These are phyloP conservation scores for Nemopilema nomurai DNA, from an alignment of 30 jellyfish, hydroid and myxozoan genomes.

Conservation along the genomic window DNA sequence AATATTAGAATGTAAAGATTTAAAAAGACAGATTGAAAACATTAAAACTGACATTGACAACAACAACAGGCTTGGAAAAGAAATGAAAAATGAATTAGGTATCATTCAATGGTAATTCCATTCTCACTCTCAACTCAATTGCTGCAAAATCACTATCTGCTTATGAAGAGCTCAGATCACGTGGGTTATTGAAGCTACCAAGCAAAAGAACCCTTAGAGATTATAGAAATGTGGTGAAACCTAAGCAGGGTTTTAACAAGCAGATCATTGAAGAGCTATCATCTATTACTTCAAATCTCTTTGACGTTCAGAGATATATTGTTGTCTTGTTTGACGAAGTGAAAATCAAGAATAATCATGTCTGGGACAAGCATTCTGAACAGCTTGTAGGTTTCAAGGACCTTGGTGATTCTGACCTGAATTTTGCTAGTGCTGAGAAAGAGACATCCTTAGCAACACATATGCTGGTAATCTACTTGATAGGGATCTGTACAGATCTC, in stretches of 20 bases:
- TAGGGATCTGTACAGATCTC: constrained; percentile 47
- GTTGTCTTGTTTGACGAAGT: constrained; percentile 44
- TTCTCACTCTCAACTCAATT: constrained; percentile 28
- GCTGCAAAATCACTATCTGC: constrained; percentile 64
- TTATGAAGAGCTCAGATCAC: constrained; percentile 49
- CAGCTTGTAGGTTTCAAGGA: constrained; percentile 69
- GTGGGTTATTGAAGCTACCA: constrained; percentile 49
- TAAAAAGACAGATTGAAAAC: constrained; percentile 51
- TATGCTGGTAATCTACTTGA: constrained; percentile 66
- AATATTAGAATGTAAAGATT: constrained; percentile 38
- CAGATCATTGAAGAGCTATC: constrained; percentile 48
- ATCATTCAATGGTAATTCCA: constrained; percentile 47
- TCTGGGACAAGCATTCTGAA: constrained; percentile 66
- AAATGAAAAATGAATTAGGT: constrained; percentile 15
- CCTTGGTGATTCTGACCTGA: constrained; percentile 72
- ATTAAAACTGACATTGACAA: constrained; percentile 59
- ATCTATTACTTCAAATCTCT: constrained; percentile 29
- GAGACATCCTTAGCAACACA: constrained; percentile 61
- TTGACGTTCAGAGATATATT: too few relatives aligned
- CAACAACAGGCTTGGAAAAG: constrained; percentile 37
- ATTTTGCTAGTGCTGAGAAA: constrained; percentile 53
- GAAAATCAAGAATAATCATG: constrained; percentile 48
- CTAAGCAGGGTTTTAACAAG: constrained; percentile 49
- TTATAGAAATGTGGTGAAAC: too few relatives aligned
- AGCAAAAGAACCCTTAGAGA: constrained; percentile 49